A percentile compares a stretch with the other conserved stretches of the same genome.
Conservation (phyloP, 2,888 invertebrate genomes). For the Acrocera orbiculus region DNA sequence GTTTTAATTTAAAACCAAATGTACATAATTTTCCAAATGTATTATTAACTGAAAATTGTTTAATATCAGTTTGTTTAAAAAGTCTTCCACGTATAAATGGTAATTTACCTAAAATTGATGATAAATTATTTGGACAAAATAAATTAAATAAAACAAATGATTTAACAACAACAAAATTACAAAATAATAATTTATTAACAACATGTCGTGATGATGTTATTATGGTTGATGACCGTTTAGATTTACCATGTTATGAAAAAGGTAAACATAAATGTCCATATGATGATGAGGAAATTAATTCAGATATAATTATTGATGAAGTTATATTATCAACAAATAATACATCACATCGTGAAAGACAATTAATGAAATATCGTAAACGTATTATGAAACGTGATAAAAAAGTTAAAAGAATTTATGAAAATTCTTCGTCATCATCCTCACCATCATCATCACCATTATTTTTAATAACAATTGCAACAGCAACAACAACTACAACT, state of each 20-base stretch:
- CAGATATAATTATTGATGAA: slow-evolving; percentile 1
- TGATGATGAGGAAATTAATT: slow-evolving; percentile 43
- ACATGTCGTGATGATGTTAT: slow-evolving; percentile 8
- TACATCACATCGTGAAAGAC: slow-evolving; percentile 27
- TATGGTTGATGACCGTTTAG: slow-evolving; percentile 9
- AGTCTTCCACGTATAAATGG: slow-evolving; percentile 58
- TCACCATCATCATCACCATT: slow-evolving; percentile 1
- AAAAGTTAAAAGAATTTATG: slow-evolving; percentile 15
- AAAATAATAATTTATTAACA: not conserved
- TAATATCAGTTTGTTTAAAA: slow-evolving; percentile 37
- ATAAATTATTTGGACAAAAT: not conserved
- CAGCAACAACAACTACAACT: slow-evolving; percentile 1
- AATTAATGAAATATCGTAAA: slow-evolving; percentile 30
- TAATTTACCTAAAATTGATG: slow-evolving; percentile 41
- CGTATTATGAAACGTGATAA: slow-evolving; percentile 30
- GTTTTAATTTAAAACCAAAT: slow-evolving; percentile 28
- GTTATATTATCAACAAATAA: not conserved
- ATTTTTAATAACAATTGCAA: slow-evolving; percentile 2
- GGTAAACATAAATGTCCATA: slow-evolving; percentile 64
- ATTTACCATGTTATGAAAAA: slow-evolving; percentile 41
- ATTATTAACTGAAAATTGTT: slow-evolving; percentile 26
- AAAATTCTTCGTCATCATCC: not conserved
- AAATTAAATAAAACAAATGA: not conserved
- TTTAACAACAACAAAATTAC: not conserved
- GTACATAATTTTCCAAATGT: slow-evolving; percentile 31